Base-by-base conservation (phyloP, 2,113 vertebrate genomes). In the Paralichthys olivaceus region DNA sequence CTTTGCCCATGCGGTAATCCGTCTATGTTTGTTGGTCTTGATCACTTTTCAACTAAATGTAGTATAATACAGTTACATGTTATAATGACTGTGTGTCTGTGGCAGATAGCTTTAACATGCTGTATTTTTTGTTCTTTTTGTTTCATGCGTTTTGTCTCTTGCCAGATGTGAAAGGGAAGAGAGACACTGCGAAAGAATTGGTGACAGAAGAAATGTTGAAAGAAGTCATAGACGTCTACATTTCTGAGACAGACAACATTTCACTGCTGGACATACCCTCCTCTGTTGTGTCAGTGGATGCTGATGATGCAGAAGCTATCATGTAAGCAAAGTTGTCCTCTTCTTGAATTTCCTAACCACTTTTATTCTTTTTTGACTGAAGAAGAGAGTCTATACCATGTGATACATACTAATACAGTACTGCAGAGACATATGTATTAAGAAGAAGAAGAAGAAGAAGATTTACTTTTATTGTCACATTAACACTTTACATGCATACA, bases 191-290 rank as follows among this genome's bases (percentile, higher is more conserved):
- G 14, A 85, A 71, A 26, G 94, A 95, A 71, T 45, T 84, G 3
- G 32, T 93, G 65, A 92, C 87, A 6, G 93, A 96, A 11, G 91
- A 93, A 9, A 93, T 95, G 47, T 71, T 97, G 74, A 92, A 94
- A 37, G 93, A 83, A 51, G 55, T 54, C 4, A 79, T 95, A 62
- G 87, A 96, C 9, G 62, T 95, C 68, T 73, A 89, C 59, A 89
- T 98, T 17, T 85, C 90, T 0, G 96, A 97, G 84, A 96, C 96
- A 0, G 95, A 96, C 74, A 96, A 83, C 1, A 58, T 97, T 28
- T 93, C 88, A 65, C 53, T 98, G 23, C 83, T 98, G 67, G 88
- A 97, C 23, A 67, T 96, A 53, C 93, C 95, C 0, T 65, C 89
- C n/a, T 80, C 81, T 15, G 72, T 86, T 14, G 7, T 96, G 78